Evolutionary conservation across 2,888 invertebrate species (phyloP).

Genomic region (Drosophila conformis): DNA sequence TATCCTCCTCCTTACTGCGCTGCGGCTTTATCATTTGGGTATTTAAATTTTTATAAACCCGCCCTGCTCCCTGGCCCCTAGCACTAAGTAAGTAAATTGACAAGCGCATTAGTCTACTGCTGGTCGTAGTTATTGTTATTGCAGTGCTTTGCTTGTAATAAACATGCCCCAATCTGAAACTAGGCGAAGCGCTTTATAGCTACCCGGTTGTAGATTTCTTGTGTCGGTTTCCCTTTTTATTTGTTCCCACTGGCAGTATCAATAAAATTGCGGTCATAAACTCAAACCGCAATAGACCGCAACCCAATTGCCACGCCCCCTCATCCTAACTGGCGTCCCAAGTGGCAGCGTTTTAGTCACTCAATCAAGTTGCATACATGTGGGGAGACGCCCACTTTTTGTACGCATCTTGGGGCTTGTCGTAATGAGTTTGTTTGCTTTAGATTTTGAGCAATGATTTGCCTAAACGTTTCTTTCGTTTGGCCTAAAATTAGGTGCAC

Average conservation of each 20-base stretch:
- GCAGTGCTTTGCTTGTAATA: conserved; percentile 51
- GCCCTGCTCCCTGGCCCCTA: conserved; percentile 9
- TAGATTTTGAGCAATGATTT: conserved; percentile 68
- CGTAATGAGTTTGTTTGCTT: conserved; percentile 72
- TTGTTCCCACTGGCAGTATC: conserved; percentile 75
- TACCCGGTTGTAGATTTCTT: conserved; percentile 2
- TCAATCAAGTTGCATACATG: conserved; percentile 69
- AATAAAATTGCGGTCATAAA: conserved; percentile 78
- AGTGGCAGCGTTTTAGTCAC: conserved; percentile 54
- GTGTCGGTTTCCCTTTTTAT: conserved; percentile 37
- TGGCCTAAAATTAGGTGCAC: conserved; percentile 24
- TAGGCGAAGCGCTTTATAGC: conserved; percentile 51
- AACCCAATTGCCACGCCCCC: conserved; percentile 40
- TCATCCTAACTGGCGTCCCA: conserved; percentile 16
- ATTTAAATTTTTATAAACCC: conserved; percentile 55
- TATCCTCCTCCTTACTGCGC: background rate
- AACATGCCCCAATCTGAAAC: conserved; percentile 56
- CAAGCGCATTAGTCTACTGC: conserved; percentile 59
- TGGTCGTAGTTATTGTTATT: conserved; percentile 59
- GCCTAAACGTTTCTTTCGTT: conserved; percentile 54
- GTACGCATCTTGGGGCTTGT: conserved; percentile 8
- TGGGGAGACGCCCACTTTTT: conserved; percentile 10
- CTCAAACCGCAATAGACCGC: conserved; percentile 47
- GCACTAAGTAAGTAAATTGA: conserved; percentile 41
- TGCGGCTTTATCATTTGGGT: conserved; percentile 48